Percentiles rank a stretch among this genome's conserved stretches.
Evolutionary conservation across 2,797 vertebrate genomes (phyloP).

Genomic region (Botia kubotai): DNA sequence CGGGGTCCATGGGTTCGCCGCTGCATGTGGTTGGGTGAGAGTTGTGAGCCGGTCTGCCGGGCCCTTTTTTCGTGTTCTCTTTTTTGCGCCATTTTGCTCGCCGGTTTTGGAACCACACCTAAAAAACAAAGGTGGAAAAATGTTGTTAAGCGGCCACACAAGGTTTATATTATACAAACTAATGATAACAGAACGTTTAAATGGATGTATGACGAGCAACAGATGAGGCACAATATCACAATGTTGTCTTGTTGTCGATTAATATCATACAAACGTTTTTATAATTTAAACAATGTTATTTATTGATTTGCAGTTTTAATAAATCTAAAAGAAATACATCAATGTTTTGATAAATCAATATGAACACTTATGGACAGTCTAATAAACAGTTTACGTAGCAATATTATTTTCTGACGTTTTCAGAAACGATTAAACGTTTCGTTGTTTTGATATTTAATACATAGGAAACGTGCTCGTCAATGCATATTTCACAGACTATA

Average conservation of each 20-base stretch:
- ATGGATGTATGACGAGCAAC: background rate
- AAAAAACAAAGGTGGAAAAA: conserved; percentile 74
- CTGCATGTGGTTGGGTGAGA: conserved; percentile 97
- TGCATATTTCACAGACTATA: conserved; percentile 32
- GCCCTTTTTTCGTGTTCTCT: conserved; percentile 98
- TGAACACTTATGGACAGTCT: too few species aligned
- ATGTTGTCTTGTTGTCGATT: background rate
- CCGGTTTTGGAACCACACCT: conserved; percentile 99
- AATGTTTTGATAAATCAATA: background rate
- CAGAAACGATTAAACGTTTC: background rate
- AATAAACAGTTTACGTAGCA: background rate
- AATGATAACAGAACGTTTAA: background rate
- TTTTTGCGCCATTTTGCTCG: conserved; percentile 99
- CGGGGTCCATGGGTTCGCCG: conserved; percentile 97
- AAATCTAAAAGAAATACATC: too few species aligned
- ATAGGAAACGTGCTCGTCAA: conserved; percentile 6
- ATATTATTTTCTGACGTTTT: background rate
- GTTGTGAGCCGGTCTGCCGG: conserved; percentile 95
- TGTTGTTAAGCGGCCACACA: background rate
- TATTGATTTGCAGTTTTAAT: too few species aligned
- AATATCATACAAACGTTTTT: too few species aligned
- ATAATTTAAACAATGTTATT: too few species aligned
- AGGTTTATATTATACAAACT: background rate
- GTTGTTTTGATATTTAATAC: conserved; percentile 3
- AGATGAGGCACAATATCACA: background rate